Evolutionary conservation across 2,888 invertebrate species (phyloP), one percentile per base, ranked within the genome.

Genomic region (Leptarthrus brevirostris): DNA sequence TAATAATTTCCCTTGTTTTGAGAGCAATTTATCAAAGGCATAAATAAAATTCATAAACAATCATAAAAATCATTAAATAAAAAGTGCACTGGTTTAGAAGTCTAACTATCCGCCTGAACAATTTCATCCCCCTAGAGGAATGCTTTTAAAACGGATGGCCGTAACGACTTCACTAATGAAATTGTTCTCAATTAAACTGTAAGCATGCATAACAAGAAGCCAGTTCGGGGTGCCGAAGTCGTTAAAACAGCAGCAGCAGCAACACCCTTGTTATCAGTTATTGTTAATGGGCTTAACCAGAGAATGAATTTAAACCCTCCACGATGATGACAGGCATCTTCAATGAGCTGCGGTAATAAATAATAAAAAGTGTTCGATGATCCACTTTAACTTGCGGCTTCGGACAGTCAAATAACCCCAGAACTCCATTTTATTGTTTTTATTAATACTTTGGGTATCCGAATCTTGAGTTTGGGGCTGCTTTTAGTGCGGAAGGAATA

Each of bases 111-210:
- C 75, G 66, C 75, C 75, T 73, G 66, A 72, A 24, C 58, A 69
- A 72, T 75, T 75, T 72, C 18, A 34, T 22, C 56, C 20, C 64
- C 56, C 47, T 26, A 34, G 44, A 30, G 34, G 26, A 69, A 49
- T 36, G 53, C 52, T 73, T 75, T 75, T 36, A 75, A 72, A 69
- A 24, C 58, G 34, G 58, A 49, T 69, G 44, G 22, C 22, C 73
- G 14, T 73, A 73, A 75, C 72, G 75, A 75, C 73, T 72, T 66
- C 64, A 36, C 75, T 75, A 75, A 75, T 75, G 75, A 75, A 75
- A 75, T 75, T 74, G 75, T 66, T 75, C 75, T 72, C 75, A 75
- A 75, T 75, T 75, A 75, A 75, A 74, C 75, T 70, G 75, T 72
- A 72, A 61, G 73, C 75, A 58, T 70, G 58, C 72, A 75, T 72